These are phyloP conservation scores for Geothlypis trichas DNA, from an alignment of 2,113 vertebrate genomes.

Conservation along the genomic window DNA sequence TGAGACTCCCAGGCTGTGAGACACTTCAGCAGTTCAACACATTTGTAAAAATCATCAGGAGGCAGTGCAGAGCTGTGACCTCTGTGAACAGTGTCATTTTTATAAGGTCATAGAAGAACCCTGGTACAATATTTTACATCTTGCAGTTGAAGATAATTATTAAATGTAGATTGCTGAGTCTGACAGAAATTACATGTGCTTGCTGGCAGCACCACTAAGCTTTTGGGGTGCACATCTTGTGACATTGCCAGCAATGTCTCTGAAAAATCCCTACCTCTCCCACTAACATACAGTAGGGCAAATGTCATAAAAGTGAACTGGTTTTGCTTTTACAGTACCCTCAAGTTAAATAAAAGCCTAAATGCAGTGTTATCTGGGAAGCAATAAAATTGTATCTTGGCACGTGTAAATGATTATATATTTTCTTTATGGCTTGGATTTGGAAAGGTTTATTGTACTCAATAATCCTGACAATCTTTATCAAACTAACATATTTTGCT, in stretches of 20 bases:
- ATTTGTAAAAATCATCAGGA: neutral
- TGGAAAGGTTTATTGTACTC: neutral
- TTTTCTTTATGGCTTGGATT: neutral
- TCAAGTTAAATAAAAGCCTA: slow-evolving; percentile 19
- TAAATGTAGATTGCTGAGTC: neutral
- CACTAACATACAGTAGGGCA: neutral
- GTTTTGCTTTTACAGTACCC: neutral
- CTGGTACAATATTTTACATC: neutral
- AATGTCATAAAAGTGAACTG: neutral
- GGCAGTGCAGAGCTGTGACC: neutral
- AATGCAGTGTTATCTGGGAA: slow-evolving; percentile 17
- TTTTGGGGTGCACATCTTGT: neutral
- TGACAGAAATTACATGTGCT: neutral
- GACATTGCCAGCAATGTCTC: slow-evolving; percentile 8
- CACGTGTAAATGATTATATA: neutral
- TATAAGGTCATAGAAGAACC: neutral
- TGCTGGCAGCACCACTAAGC: neutral
- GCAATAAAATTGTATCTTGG: slow-evolving; percentile 47
- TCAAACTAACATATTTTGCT: neutral
- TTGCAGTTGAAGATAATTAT: neutral
- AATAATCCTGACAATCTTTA: neutral
- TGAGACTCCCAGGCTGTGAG: neutral
- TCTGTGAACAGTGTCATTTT: neutral
- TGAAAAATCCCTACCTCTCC: neutral
- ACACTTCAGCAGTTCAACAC: neutral